Evolutionary conservation across 2,888 invertebrate species (phyloP).

Genomic region (Pandemis corylana): DNA sequence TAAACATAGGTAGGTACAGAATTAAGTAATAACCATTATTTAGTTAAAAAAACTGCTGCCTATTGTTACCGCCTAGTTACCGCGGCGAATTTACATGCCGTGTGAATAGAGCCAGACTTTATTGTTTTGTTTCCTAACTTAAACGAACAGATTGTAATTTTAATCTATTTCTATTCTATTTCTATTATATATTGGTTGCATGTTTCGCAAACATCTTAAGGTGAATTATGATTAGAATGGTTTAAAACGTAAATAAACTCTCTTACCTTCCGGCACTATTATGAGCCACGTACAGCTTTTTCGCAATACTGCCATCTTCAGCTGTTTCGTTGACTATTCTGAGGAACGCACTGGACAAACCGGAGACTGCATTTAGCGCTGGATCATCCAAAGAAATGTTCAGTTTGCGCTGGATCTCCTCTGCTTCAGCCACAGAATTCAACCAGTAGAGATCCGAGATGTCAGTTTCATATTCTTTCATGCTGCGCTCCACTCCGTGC

Average conservation of each 20-base stretch:
- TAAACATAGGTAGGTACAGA: background rate
- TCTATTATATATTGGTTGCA: background rate
- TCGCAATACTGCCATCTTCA: conserved; percentile 62
- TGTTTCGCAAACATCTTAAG: background rate
- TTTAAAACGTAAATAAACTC: conserved; percentile 44
- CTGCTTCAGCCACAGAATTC: conserved; percentile 90
- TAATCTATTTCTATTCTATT: too few species aligned
- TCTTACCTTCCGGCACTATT: conserved; percentile 90
- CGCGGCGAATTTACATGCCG: too few species aligned
- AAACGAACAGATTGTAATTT: too few species aligned
- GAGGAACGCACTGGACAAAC: conserved; percentile 86
- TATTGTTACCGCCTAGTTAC: too few species aligned
- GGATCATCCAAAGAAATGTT: conserved; percentile 73
- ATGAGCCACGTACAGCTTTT: conserved; percentile 90
- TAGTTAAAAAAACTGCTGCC: too few species aligned
- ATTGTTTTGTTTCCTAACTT: too few species aligned
- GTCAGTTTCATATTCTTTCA: conserved; percentile 85
- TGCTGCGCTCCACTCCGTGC: conserved; percentile 87
- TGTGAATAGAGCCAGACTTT: too few species aligned
- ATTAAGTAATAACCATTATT: too few species aligned
- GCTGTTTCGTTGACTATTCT: conserved; percentile 83
- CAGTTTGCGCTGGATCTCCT: conserved; percentile 86
- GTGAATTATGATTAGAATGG: too few species aligned
- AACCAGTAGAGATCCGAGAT: conserved; percentile 89
- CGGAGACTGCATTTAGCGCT: conserved; percentile 63